Evolutionary conservation across 2,888 invertebrate genomes (phyloP), one percentile per base, ranked within the genome.

Genomic region (Drosophila neonasuta): DNA sequence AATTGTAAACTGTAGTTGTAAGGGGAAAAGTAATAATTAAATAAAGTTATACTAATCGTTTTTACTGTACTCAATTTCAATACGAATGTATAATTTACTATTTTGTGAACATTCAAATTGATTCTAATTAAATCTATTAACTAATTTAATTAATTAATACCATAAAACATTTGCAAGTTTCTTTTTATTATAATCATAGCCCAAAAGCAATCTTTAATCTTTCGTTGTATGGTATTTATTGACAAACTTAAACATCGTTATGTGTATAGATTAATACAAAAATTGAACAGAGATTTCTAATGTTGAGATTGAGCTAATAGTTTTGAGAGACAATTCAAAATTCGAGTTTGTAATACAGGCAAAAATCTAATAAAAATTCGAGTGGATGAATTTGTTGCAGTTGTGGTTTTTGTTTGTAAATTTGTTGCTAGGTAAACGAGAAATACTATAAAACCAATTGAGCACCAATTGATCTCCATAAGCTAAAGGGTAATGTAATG

Each of bases 321-420:
- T 11, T 36, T 68, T 17, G 42, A 15, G 24, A 24, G 15, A 48
- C 13, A 39, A 48, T 20, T 24, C 13, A 4, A 74, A 74, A 71
- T 74, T 74, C 74, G 74, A 71, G 69, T 29, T 29, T 29, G 29
- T 15, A 67, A 57, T 55, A 36, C 44, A 62, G 44, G 15, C 46
- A 46, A 63, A 46, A 63, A 63, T 46, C 13, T 24, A 51, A 60
- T 24, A 39, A 67, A 72, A 85, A 77, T 82, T 82, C 65, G 70
- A 79, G 65, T 51, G 24, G 20, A 81, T 58, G 51, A 2, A 49
- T 17, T 54, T 13, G 2, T 51, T 36, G 24, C 20, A 20, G 20
- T 20, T 20, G 20, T 20, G 20, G 20, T 20, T 36, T 34, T 51
- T 57, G 24, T 24, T 20, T 20, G 24, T 54, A 45, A 34, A 51